Evolutionary conservation across 2,113 vertebrate genomes (phyloP).

Genomic region (Bubo blakistoni): DNA sequence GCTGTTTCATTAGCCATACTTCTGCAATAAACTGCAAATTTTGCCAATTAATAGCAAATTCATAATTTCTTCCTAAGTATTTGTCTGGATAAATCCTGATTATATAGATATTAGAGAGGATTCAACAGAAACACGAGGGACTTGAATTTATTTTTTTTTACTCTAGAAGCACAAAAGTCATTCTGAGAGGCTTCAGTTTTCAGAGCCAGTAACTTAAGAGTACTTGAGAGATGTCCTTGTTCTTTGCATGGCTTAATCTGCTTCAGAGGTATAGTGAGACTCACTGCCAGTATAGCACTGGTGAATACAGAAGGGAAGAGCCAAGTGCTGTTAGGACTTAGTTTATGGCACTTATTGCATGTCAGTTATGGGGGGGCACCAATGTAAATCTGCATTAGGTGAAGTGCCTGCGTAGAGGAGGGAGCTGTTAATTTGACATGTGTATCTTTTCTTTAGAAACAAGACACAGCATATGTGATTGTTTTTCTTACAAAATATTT

Average conservation of each 20-base stretch:
- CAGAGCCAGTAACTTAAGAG: background rate
- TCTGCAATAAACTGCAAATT: background rate
- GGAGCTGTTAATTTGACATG: background rate
- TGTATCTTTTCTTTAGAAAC: background rate
- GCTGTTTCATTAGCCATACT: background rate
- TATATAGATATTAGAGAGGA: background rate
- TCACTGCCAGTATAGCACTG: too few species aligned
- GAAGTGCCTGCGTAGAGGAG: background rate
- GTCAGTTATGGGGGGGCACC: fast-evolving
- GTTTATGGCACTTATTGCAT: background rate
- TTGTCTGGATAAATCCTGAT: background rate
- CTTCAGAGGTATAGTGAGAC: background rate
- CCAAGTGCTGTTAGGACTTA: background rate
- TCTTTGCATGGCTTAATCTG: background rate
- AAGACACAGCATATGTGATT: background rate
- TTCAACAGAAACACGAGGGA: background rate
- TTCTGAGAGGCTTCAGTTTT: background rate
- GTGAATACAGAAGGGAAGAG: background rate
- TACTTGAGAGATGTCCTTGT: background rate
- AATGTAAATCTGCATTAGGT: background rate
- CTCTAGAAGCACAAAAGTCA: background rate
- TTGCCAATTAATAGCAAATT: background rate
- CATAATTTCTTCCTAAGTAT: background rate
- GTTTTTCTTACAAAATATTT: background rate
- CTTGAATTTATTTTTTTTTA: background rate